A percentile compares a stretch with the other conserved stretches of the same genome.
Evolutionary conservation across 2,888 invertebrate species (phyloP).

Genomic region (Rugalucina vietnamica): DNA sequence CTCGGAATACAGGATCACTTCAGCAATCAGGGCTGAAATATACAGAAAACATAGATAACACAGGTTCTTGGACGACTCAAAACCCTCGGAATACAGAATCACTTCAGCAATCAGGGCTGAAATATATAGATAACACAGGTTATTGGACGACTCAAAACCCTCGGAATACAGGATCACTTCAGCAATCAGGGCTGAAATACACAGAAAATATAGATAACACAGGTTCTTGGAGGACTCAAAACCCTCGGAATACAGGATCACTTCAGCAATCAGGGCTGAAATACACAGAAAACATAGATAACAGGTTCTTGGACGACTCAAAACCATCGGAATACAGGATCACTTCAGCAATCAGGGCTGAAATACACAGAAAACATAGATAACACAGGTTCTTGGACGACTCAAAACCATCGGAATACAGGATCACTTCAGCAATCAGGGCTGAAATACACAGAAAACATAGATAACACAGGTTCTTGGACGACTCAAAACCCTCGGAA

Average conservation of each 20-base stretch:
- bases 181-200: constrained; percentile 86
- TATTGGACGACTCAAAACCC: constrained; percentile 94
- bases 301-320: too few species aligned
- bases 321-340: too few species aligned
- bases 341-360: too few species aligned
- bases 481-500: constrained; percentile 96
- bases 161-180: constrained; percentile 97
- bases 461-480: constrained; percentile 91
- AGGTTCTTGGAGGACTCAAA: constrained; percentile 94
- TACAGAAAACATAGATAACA: too few species aligned
- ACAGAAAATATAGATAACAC: too few species aligned
- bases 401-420: constrained; percentile 97
- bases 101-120: constrained; percentile 90
- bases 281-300: too few species aligned
- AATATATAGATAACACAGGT: too few species aligned
- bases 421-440: constrained; percentile 92
- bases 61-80: constrained; percentile 93
- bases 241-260: constrained; percentile 96
- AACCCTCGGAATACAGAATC: constrained; percentile 96
- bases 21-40: constrained; percentile 88
- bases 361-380: too few species aligned
- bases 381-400: constrained; percentile 93
- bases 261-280: constrained; percentile 89
- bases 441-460: too few species aligned
- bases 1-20: constrained; percentile 96